These are phyloP conservation scores for Odontomyia ornata DNA, from an alignment of 2,888 invertebrate species.

Conservation along the genomic window DNA sequence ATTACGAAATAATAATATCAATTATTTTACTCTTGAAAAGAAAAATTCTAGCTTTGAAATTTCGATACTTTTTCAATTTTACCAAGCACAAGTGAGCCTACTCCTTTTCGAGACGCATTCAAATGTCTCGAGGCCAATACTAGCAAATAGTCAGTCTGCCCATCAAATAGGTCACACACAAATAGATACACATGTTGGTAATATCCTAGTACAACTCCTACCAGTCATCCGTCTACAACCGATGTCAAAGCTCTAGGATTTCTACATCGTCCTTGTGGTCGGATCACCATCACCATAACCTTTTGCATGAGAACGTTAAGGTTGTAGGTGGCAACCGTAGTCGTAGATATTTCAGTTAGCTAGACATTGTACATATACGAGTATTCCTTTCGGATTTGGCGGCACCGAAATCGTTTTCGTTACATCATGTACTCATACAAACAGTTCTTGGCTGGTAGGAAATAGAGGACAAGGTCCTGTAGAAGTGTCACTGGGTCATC, in stretches of 20 bases:
- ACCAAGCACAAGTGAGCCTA: too few relatives aligned
- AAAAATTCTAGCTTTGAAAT: too few relatives aligned
- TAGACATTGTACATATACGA: too few relatives aligned
- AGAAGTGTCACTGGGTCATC: conserved; percentile 50
- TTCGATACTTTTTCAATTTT: too few relatives aligned
- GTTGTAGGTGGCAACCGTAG: neutral
- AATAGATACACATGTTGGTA: neutral
- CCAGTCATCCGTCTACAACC: neutral
- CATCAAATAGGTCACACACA: neutral
- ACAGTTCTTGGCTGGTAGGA: neutral
- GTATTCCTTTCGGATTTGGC: too few relatives aligned
- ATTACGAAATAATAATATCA: too few relatives aligned
- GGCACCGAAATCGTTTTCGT: neutral
- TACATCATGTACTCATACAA: conserved; percentile 27
- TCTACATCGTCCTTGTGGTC: neutral
- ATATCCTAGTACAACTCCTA: neutral
- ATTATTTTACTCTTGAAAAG: too few relatives aligned
- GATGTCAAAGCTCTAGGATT: neutral
- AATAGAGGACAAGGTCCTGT: conserved; percentile 45
- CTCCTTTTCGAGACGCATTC: neutral
- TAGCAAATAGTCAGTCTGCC: neutral
- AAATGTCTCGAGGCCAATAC: neutral
- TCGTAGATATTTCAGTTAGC: neutral
- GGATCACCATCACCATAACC: neutral
- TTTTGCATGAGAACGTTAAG: neutral